Evolutionary conservation across 2,113 vertebrate genomes (phyloP), one percentile per base, ranked within the genome.

Genomic region (Camelus dromedarius): DNA sequence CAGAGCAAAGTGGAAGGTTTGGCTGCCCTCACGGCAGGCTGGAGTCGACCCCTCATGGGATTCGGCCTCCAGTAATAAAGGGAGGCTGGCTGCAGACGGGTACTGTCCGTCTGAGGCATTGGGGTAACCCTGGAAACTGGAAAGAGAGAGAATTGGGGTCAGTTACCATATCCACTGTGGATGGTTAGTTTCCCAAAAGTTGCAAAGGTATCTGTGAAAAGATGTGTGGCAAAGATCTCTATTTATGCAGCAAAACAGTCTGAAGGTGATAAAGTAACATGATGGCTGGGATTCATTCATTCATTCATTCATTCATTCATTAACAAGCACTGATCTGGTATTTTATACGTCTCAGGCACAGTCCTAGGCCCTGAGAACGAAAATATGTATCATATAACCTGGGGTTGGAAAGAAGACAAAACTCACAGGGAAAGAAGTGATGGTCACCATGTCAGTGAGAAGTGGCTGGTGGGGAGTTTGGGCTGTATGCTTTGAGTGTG

Each of bases 381-480:
- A 77, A 50, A 35, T 16, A 56, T 22, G 73, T 38, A 13, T 19
- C 8, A 26, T 28, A 54, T n/a, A 58, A 54, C 42, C 81, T 32
- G 19, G 81, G 16, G 64, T 2, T 35, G n/a, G 28, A 58, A 62
- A 82, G 60, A 46, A 93, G 70, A 26, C 6, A 18, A 73, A 80
- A 20, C 24, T 5, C 5, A 3, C 14, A 38, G 46, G 70, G 30
- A 87, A 26, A 60, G 32, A 18, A 8, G 22, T 8, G 58, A 58
- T 15, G 42, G n/a, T 22, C 30, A 20, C 66, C 14, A 2, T 1
- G 3, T 7, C 38, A 42, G 38, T 42, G 38, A 42, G 38, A 32
- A 15, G 19, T 2, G 13, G 16, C 10, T 3, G 1, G 11, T 1
- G 30, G 50, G n/a, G 3, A 26, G 13, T 26, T 5, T 5, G n/a